Conservation (phyloP, 35 echinoderm and acorn worm genomes). For the Diadema setosum region DNA sequence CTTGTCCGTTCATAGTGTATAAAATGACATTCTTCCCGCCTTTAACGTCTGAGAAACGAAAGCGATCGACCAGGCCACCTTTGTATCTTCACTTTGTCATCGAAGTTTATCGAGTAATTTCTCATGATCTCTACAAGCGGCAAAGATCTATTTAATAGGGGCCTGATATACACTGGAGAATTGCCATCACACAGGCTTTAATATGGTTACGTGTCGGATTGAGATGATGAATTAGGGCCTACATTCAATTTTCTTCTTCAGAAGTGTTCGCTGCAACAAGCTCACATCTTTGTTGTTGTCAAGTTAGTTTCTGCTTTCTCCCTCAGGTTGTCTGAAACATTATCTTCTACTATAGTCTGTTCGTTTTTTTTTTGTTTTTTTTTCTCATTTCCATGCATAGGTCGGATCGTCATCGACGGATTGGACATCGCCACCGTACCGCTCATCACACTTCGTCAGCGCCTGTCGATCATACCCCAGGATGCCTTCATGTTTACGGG, state of each 20-base stretch:
- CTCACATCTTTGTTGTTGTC: not conserved
- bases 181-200: too few species aligned
- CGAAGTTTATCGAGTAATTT: too few species aligned
- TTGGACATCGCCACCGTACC: conserved; percentile 46
- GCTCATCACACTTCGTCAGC: conserved; percentile 18
- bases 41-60: too few species aligned
- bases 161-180: too few species aligned
- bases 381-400: not conserved
- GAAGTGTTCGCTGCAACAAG: not conserved
- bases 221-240: not conserved
- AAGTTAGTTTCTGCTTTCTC: not conserved
- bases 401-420: conserved; percentile 44
- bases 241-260: not conserved
- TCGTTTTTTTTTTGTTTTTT: not conserved
- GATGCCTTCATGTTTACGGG: conserved; percentile 61
- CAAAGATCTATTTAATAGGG: too few species aligned
- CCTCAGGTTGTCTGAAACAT: not conserved
- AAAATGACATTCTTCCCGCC: too few species aligned
- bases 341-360: not conserved
- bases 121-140: too few species aligned
- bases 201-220: not conserved
- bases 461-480: conserved; percentile 62
- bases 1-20: too few species aligned
- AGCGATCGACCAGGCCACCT: too few species aligned
- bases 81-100: too few species aligned